Base-by-base conservation (phyloP, 2,797 vertebrate species). In the Avahi laniger region DNA sequence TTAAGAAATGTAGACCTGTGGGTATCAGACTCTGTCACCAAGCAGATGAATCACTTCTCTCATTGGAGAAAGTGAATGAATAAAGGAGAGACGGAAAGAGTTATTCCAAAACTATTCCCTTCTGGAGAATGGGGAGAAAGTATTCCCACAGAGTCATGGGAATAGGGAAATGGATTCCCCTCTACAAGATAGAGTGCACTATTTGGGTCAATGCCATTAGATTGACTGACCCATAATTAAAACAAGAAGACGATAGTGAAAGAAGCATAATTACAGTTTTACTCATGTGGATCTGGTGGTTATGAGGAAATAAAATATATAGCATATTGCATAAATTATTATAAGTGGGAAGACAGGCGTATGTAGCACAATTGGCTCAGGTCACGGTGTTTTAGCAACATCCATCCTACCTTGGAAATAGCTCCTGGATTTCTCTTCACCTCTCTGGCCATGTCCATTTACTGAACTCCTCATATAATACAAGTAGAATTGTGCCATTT, bases 261-360 rank as follows among this genome's bases (percentile, higher is more conserved):
- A 91, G 17, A 76, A 76, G n/a, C 28, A 17, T 85, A 82, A 95
- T 91, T 93, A 91, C 11, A 92, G 80, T 76, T 94, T 94, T 82
- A 73, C 50, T 94, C 28, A 12, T 54, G 46, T 54, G n/a, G 65
- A 65, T 79, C 28, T 82, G 46, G 61, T 95, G 46, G 81, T 46
- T 92, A 84, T 52, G 6, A 48, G 46, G 61, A 95, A 93, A 89
- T 61, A 79, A 84, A 89, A 83, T 73, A 5, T 24, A 54, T 5
- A 46, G 2, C 7, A 15, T 79, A 28, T 89, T 46, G 38, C 63
- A 35, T 84, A 70, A 89, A 84, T 94, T 95, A 70, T 88, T 54
- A 0, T 65, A 88, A 93, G 35, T 72, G 70, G 65, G 67, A 33
- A 65, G 20, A 57, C 33, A 70, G 38, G 35, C 28, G 81, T 57